Evolutionary conservation across 2,113 vertebrate genomes (phyloP), one percentile per base, ranked within the genome.

Genomic region (Phycodurus eques): DNA sequence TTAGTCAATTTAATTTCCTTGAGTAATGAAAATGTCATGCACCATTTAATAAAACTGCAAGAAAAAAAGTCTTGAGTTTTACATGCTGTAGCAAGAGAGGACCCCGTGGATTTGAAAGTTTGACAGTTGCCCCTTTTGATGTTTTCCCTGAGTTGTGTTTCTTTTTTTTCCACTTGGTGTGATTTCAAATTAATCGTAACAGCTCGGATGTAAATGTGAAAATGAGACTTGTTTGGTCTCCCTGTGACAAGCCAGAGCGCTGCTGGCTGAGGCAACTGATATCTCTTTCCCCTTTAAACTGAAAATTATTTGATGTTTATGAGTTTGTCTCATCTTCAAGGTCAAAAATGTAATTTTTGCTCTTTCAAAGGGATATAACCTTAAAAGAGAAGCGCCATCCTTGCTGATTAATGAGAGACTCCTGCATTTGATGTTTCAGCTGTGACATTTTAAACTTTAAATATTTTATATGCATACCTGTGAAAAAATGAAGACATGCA

Each of bases 271-370:
- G 86, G 78, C 82, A 80, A 85, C 90, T 78, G 88, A 92, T 94
- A 93, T 92, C 92, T 90, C 92, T 89, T 88, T 90, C 91, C 85
- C 92, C 90, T 93, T 93, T 92, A 93, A 94, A 94, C 92, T 89
- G 89, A 88, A 92, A 94, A 94, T 94, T 94, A 94, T 94, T 94
- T 93, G 92, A 94, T 92, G 89, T 93, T 94, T 93, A 94, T 92
- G 92, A 94, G 92, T 94, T 93, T 94, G 92, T 94, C 92, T 94
- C 93, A 94, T 94, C 93, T 93, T 94, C 92, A 94, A 94, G 93
- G 93, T 94, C 93, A 94, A 93, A 94, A 93, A 93, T 93, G 92
- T 93, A 93, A 94, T 94, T 94, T 93, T 94, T 94, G 93, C 92
- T 93, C 93, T 93, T 94, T 94, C 92, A 94, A 94, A 94, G 92